phyloP scores from a whole-genome alignment of 2,797 vertebrate species.

The Holocentrus rufus region DNA sequence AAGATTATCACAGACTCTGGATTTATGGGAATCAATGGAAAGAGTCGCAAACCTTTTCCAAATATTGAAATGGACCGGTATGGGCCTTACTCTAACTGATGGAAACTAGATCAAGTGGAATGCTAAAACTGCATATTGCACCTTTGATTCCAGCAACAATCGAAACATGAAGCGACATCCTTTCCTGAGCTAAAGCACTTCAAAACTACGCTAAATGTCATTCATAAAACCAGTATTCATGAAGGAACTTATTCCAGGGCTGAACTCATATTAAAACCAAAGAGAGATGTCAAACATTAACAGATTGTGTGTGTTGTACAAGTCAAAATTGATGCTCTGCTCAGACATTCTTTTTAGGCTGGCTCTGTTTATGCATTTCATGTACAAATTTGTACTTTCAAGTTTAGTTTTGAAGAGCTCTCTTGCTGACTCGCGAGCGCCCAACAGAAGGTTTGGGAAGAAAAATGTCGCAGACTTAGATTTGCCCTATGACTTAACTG shows the following conservation, averaged over 20 bases:
- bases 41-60: neutral
- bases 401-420: constrained; percentile 10
- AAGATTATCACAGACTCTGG: neutral
- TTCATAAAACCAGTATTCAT: neutral
- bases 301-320: no score
- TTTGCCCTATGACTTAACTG: neutral
- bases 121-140: constrained; percentile 9
- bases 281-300: no score
- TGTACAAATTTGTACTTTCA: neutral
- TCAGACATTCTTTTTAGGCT: no score
- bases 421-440: neutral
- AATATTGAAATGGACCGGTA: neutral
- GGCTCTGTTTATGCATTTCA: neutral
- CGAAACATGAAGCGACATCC: neutral
- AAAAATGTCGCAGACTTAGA: neutral
- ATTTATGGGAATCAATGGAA: neutral
- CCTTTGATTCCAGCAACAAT: neutral
- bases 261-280: no score
- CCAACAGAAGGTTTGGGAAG: neutral
- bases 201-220: constrained; percentile 3
- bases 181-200: constrained; percentile 40
- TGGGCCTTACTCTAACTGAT: neutral
- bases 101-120: constrained; percentile 24
- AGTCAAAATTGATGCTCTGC: no score
- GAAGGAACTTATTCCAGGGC: neutral